These are phyloP conservation scores for Nasua narica DNA, from an alignment of 2,797 vertebrate genomes.

Conservation along the genomic window DNA sequence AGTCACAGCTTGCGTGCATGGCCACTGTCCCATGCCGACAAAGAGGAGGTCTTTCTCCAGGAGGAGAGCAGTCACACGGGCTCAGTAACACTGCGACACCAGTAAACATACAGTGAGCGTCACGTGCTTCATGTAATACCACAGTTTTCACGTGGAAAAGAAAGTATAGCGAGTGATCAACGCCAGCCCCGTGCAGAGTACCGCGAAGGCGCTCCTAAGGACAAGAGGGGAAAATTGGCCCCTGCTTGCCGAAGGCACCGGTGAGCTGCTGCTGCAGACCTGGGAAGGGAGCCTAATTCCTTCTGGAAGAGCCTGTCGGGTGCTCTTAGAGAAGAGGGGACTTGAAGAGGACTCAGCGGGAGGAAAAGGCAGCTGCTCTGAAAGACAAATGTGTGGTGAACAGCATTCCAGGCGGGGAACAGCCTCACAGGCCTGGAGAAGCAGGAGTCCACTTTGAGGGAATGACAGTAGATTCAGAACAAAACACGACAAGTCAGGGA, in stretches of 20 bases:
- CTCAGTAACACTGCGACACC: background rate
- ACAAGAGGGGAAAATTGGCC: fast-evolving
- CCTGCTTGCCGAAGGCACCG: background rate
- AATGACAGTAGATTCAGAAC: background rate
- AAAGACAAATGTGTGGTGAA: too few species aligned
- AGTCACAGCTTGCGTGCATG: fast-evolving
- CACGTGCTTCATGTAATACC: background rate
- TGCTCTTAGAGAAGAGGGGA: background rate
- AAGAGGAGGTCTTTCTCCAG: background rate
- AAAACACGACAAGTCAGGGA: background rate
- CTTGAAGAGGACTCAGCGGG: background rate
- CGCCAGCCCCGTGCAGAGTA: background rate
- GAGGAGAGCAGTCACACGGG: background rate
- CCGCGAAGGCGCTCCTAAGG: background rate
- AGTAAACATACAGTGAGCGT: background rate
- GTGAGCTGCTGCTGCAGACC: fast-evolving
- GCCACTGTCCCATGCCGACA: background rate
- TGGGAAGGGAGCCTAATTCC: background rate
- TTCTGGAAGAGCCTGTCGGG: background rate
- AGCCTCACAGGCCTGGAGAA: background rate
- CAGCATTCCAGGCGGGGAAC: too few species aligned
- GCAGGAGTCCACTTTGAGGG: background rate
- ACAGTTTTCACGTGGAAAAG: background rate
- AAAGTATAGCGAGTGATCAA: background rate
- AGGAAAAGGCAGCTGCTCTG: background rate